Percentiles rank a stretch among this genome's conserved stretches.
Evolutionary conservation across 2,113 vertebrate species (phyloP).

Genomic region (Gnathonemus echidnorhynchus): DNA sequence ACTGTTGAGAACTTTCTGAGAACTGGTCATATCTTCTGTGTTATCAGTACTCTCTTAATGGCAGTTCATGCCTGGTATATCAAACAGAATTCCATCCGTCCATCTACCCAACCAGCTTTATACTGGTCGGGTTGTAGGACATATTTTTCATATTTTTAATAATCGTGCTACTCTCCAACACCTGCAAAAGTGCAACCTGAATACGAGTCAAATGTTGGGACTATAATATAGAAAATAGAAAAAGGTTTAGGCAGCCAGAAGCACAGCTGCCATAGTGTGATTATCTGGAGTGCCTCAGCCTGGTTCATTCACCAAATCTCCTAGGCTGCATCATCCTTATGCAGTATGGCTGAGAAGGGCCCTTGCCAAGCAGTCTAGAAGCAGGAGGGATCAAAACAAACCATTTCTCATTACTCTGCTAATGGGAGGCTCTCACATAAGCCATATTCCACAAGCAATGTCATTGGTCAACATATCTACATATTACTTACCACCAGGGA

Average conservation of each 20-base stretch:
- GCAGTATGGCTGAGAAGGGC: not conserved
- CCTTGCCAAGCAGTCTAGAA: not conserved
- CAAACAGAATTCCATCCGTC: not conserved
- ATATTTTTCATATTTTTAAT: no score
- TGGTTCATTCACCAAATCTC: not conserved
- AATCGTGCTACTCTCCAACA: not conserved
- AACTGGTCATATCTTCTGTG: not conserved
- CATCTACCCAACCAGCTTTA: not conserved
- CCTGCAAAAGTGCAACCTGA: not conserved
- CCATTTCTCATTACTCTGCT: not conserved
- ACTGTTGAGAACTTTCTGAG: not conserved
- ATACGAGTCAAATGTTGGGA: not conserved
- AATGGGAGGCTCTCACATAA: not conserved
- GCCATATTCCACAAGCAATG: not conserved
- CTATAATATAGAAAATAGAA: not conserved
- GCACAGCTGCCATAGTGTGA: not conserved
- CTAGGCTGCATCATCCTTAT: not conserved
- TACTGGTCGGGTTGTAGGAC: not conserved
- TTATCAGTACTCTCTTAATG: not conserved
- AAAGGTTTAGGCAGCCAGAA: not conserved
- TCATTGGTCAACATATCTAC: not conserved
- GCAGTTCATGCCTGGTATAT: not conserved
- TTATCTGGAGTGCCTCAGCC: not conserved
- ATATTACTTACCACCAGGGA: not conserved
- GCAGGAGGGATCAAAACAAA: not conserved